Percentiles rank a stretch among this genome's conserved stretches.
Conservation (phyloP, 2,888 invertebrate species). For the Aphidius colemani region DNA sequence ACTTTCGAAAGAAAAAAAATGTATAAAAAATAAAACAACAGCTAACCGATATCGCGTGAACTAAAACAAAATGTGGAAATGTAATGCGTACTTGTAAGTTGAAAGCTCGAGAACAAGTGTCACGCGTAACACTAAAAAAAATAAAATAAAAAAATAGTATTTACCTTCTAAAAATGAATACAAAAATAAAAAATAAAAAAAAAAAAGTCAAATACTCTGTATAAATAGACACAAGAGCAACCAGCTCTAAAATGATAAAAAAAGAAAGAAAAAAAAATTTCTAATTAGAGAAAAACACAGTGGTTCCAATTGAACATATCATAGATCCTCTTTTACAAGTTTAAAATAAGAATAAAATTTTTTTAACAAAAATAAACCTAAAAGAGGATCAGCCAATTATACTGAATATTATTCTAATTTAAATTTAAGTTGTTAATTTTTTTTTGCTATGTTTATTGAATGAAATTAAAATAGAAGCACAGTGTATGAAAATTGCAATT, state of each 20-base stretch:
- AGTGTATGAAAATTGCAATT: constrained; percentile 1
- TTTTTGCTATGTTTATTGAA: constrained; percentile 44
- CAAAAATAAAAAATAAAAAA: constrained; percentile 15
- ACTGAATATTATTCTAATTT: constrained; percentile 39
- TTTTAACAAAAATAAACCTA: neutral
- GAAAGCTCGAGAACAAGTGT: neutral
- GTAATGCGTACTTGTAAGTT: too few species aligned
- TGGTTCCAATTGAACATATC: constrained; percentile 53
- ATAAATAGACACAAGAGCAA: too few species aligned
- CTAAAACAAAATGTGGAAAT: neutral
- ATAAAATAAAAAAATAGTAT: neutral
- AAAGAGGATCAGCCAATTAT: constrained; percentile 43
- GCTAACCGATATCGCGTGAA: neutral
- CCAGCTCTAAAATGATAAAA: constrained; percentile 4
- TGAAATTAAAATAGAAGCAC: constrained; percentile 21
- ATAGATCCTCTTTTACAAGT: constrained; percentile 38
- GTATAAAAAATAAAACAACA: neutral
- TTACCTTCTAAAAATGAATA: neutral
- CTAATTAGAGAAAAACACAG: constrained; percentile 31
- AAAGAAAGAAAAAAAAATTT: constrained; percentile 9
- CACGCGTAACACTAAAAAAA: neutral
- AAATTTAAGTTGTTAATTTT: constrained; percentile 41
- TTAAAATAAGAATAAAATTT: constrained; percentile 7
- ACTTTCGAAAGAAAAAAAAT: neutral
- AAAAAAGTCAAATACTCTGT: constrained; percentile 13